Evolutionary conservation across 2,797 vertebrate species (phyloP), one percentile per base, ranked within the genome.

Genomic region (Tamandua tetradactyla): DNA sequence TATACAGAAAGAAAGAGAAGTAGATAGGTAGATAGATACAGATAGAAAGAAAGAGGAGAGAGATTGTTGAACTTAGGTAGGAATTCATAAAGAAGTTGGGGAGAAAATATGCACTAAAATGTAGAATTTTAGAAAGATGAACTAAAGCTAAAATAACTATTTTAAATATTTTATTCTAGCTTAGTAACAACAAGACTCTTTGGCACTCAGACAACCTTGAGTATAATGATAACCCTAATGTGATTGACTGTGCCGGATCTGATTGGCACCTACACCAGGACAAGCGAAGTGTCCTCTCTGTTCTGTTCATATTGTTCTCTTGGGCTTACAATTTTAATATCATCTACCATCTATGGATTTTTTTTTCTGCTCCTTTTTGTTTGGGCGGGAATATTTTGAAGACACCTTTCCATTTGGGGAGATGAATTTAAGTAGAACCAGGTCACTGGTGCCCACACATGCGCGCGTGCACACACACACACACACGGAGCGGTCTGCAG

Each of bases 391-490:
- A 80, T 84, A 78, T 82, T 85, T 95, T 87, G 71, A 94, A 88
- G 82, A 74, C 69, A 69, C 71, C 47, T 82, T 52, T 64, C 61
- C 37, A 71, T 57, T 88, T 82, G 69, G 42, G 82, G 78, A 85
- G 32, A 44, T 86, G 84, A 89, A 30, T 93, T 80, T 87, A 95
- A 88, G 88, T 95, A 95, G 92, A 88, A 94, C 30, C 75, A 80
- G 78, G 81, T 88, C 72, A 62, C n/a, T n/a, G n/a, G n/a, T n/a
- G n/a, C n/a, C n/a, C n/a, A n/a, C n/a, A n/a, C n/a, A n/a, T n/a
- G n/a, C n/a, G n/a, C n/a, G n/a, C n/a, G n/a, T n/a, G n/a, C n/a
- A n/a, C n/a, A n/a, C 30, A 61, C 42, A 57, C 47, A 88, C 78
- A 11, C 35, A 66, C 30, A 76, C 11, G 61, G 40, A 61, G 64